phyloP scores from a whole-genome alignment of 2,797 vertebrate species.

The Scyliorhinus canicula region DNA sequence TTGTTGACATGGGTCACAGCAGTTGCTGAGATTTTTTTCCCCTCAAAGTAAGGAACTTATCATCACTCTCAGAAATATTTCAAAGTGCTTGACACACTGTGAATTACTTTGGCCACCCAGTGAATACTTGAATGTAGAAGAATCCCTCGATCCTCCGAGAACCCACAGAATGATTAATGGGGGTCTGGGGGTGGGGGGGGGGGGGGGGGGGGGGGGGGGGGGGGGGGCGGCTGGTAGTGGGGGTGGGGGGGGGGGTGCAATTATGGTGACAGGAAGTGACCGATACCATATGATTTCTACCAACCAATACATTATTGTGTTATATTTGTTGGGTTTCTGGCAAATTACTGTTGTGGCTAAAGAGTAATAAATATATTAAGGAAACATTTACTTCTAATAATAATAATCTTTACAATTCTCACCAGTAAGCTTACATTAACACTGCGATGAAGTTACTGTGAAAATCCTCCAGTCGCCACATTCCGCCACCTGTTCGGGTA shows the following conservation, averaged over 20 bases:
- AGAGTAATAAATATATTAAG: neutral
- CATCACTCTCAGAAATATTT: conserved; percentile 16
- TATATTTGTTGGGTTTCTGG: neutral
- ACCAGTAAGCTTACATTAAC: no score
- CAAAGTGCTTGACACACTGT: neutral
- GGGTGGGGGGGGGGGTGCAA: no score
- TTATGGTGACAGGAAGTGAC: no score
- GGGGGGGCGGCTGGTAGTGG: no score
- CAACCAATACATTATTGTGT: neutral
- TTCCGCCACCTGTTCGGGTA: no score
- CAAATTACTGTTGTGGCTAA: neutral
- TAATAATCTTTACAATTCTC: no score
- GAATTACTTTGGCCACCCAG: neutral
- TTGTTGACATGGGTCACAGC: neutral
- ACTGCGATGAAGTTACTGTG: no score
- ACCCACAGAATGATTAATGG: neutral
- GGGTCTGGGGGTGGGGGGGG: no score
- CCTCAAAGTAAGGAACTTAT: neutral
- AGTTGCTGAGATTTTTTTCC: neutral
- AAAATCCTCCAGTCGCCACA: no score
- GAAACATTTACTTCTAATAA: neutral
- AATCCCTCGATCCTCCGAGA: neutral
- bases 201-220: no score
- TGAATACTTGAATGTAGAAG: neutral
- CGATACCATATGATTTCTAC: neutral